Base-by-base conservation (phyloP, 2,113 vertebrate genomes). In the Henicopernis longicauda region DNA sequence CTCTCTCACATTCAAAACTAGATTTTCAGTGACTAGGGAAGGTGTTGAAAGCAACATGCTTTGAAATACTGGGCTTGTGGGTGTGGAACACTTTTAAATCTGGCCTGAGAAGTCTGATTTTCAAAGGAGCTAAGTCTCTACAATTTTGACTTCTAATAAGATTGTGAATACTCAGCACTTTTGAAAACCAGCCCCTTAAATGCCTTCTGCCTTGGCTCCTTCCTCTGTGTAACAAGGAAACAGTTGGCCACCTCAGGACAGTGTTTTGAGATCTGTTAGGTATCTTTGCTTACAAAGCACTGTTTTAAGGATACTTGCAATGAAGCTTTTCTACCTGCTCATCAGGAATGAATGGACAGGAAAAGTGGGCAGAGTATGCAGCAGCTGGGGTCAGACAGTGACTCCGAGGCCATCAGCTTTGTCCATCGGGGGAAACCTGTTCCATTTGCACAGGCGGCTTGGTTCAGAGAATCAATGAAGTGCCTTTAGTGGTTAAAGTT, bases 291-390 rank as follows among this genome's bases (percentile, higher is more conserved):
- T 25, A 17, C 76, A 45, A n/a, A 85, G 74, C 47, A 1, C 73
- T 17, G 23, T 2, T 32, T 20, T 15, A 14, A 7, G 14, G 2
- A 4, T 2, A 0, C 20, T 66, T 16, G 34, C 47, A 52, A 3
- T 3, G 25, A 5, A 34, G 63, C 47, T 69, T 63, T 69, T 16
- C 73, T 27, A 0, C 1, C 79, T 63, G 54, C 49, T 72, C 54
- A 20, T 11, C 4, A 1, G 77, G 20, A 34, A 20, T 3, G 69
- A 50, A 67, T 0, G 55, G 47, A 7, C 49, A 50, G 80, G 50
- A 81, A 22, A 15, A 66, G 49, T 0, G 58, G 44, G 27, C 61
- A 59, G 57, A 19, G 62, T 0, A 7, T 1, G 49, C 7, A 4
- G 76, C 36, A 67, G 23, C 36, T 25, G 54, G 74, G 58, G 32